Conservation (phyloP, 2,888 invertebrate genomes). For the Rhagium mordax region DNA sequence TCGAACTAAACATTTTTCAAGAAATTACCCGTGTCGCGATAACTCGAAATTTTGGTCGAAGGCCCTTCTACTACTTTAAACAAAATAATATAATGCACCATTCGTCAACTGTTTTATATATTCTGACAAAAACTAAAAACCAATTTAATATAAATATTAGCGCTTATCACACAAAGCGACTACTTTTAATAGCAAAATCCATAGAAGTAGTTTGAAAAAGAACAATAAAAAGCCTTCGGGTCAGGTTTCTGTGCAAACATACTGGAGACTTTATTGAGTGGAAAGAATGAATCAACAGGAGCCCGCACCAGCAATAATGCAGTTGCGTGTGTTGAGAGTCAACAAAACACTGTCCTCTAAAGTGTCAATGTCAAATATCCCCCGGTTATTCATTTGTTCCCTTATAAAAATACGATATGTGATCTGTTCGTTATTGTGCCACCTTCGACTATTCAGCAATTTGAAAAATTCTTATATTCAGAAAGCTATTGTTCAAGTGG, state of each 20-base stretch:
- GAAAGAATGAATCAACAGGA: constrained; percentile 48
- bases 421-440: constrained; percentile 26
- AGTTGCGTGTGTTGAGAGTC: constrained; percentile 50
- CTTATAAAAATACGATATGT: constrained; percentile 50
- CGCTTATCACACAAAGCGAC: neutral
- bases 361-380: constrained; percentile 54
- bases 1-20: too few species aligned
- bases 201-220: constrained; percentile 42
- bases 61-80: too few species aligned
- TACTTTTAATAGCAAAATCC: constrained; percentile 27
- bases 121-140: neutral
- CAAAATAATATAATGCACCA: too few species aligned
- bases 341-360: constrained; percentile 44
- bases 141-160: neutral
- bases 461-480: constrained; percentile 2
- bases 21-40: too few species aligned
- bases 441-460: constrained; percentile 14
- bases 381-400: constrained; percentile 55
- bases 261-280: constrained; percentile 47
- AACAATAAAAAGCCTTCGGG: constrained; percentile 38
- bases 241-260: constrained; percentile 44
- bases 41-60: too few species aligned
- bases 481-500: neutral
- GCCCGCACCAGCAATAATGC: constrained; percentile 58
- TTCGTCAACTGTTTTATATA: too few species aligned